Conservation (phyloP, 2,113 vertebrate genomes). For the Calypte anna region DNA sequence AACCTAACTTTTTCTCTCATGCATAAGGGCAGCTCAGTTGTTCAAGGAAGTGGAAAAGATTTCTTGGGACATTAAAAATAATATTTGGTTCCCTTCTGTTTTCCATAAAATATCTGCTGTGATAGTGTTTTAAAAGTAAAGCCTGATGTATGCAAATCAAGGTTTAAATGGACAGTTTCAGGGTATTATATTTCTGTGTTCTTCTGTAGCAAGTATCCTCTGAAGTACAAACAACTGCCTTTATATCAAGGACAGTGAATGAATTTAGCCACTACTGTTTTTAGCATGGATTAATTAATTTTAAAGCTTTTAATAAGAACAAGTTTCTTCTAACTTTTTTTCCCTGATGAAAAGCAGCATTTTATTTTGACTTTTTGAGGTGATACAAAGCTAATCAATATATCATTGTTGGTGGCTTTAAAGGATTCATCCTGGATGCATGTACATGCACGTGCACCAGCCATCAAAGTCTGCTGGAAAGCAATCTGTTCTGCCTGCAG, state of each 20-base stretch:
- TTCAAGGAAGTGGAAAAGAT: background rate
- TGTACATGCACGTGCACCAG: rapidly evolving
- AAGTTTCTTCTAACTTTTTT: background rate
- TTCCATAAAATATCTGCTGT: background rate
- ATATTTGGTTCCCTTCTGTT: background rate
- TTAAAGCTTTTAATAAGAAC: background rate
- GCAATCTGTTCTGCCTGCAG: background rate
- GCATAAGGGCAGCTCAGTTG: background rate
- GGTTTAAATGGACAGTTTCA: background rate
- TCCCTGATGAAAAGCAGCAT: background rate
- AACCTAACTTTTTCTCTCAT: background rate
- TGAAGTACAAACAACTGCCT: background rate
- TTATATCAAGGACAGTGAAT: background rate
- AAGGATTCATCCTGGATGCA: background rate
- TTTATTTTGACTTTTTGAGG: background rate
- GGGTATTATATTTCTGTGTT: background rate
- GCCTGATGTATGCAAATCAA: background rate
- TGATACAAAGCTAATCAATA: background rate
- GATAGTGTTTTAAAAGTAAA: background rate
- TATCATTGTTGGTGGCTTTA: background rate
- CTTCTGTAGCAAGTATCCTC: background rate
- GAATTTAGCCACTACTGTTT: background rate
- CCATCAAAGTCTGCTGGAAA: background rate
- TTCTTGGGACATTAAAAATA: background rate
- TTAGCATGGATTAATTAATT: background rate